These are phyloP conservation scores for Epizoanthus stellaris DNA, from an alignment of 92 coral and sea anemone genomes.

Conservation along the genomic window DNA sequence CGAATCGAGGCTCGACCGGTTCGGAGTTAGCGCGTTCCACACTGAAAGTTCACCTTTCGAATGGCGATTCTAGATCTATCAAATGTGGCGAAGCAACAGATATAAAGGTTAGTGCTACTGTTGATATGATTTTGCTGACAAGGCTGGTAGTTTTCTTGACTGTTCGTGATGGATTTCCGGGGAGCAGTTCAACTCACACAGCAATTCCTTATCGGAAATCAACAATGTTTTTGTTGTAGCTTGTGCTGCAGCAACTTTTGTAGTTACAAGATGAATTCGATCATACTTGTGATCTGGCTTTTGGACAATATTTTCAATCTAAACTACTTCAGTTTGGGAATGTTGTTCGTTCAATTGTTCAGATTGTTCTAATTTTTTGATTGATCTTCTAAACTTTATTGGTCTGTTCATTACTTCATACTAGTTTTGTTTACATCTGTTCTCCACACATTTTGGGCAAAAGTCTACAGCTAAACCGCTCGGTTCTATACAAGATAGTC, in stretches of 20 bases:
- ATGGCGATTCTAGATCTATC: constrained; percentile 95
- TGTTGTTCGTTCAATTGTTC: not conserved
- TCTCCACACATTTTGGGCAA: constrained; percentile 3
- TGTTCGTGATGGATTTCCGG: not conserved
- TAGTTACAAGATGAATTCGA: not conserved
- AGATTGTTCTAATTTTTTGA: not conserved
- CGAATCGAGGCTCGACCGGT: constrained; percentile 89
- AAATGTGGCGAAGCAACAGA: constrained; percentile 98
- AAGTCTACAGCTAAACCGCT: not conserved
- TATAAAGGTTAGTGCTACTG: constrained; percentile 76
- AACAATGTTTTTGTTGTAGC: constrained; percentile 19
- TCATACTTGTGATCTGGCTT: not conserved
- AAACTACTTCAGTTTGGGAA: not conserved
- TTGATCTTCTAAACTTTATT: not conserved
- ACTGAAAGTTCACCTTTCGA: constrained; percentile 90
- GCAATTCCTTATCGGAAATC: constrained; percentile 35
- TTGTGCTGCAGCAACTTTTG: constrained; percentile 1
- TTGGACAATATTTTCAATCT: constrained; percentile 2
- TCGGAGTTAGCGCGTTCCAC: constrained; percentile 92
- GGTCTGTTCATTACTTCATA: not conserved
- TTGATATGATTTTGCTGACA: not conserved
- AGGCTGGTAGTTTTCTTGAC: not conserved
- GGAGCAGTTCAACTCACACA: constrained; percentile 12
- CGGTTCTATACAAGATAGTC: not conserved
- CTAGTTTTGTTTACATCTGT: constrained; percentile 36